Conservation (phyloP, 2,113 vertebrate genomes). For the Hypomesus transpacificus region DNA sequence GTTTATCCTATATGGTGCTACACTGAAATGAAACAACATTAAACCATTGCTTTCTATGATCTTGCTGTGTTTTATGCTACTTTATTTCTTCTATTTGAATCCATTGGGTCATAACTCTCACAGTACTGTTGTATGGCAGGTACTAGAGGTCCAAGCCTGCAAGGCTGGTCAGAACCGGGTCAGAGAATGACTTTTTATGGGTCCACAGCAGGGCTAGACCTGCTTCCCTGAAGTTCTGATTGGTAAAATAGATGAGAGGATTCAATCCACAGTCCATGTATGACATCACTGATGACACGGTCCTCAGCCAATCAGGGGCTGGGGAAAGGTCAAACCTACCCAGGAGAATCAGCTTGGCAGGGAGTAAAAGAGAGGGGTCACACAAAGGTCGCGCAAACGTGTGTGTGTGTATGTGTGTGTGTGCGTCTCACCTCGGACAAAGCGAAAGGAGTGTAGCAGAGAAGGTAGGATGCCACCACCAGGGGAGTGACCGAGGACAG, state of each 20-base stretch:
- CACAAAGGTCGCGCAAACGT: background rate
- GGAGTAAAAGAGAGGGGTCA: background rate
- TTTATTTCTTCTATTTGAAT: background rate
- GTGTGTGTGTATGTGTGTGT: constrained; percentile 11
- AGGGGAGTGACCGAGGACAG: constrained; percentile 64
- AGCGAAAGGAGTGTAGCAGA: constrained; percentile 70
- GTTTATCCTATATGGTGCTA: too few relatives aligned
- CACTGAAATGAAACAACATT: background rate
- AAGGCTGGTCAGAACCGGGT: constrained; percentile 66
- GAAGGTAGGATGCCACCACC: constrained; percentile 55
- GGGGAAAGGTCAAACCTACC: constrained; percentile 61
- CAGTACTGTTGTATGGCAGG: too few relatives aligned
- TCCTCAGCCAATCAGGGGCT: constrained; percentile 68
- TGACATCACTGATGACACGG: constrained; percentile 67
- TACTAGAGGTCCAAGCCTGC: constrained; percentile 31
- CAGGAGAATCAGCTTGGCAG: constrained; percentile 61
- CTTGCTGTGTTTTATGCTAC: background rate
- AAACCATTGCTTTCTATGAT: background rate
- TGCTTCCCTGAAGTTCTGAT: constrained; percentile 63
- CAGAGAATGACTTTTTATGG: constrained; percentile 42
- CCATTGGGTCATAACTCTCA: too few relatives aligned
- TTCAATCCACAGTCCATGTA: constrained; percentile 71
- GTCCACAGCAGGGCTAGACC: constrained; percentile 66
- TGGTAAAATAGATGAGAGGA: constrained; percentile 68
- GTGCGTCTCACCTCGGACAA: constrained; percentile 64